Base-by-base conservation (phyloP, 1,140 invertebrate species). In the Achroia grisella region DNA sequence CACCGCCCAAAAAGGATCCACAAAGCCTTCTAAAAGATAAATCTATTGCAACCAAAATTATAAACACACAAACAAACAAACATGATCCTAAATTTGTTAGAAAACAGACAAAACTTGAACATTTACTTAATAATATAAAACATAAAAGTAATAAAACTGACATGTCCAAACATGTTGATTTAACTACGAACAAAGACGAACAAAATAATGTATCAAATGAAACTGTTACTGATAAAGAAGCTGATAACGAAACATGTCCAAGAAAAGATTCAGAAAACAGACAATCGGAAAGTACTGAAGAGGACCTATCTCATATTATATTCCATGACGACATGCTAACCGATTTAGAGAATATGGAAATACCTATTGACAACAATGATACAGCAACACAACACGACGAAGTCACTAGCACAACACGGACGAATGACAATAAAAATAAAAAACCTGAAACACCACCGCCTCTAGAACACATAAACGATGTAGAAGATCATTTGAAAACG, bases 301-400 rank as follows among this genome's bases (percentile, higher is more conserved):
- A 43, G 14, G 42, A 57, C n/a, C 33, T 59, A 1, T 29, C 49
- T 0, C 56, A 70, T 17, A 34, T 57, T 4, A 59, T 51, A 13
- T 42, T 65, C 17, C 44, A 59, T 33, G 66, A 74, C 32, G 60
- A 68, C 15, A 50, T 64, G n/a, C 33, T 73, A 3, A 62, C 42
- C 14, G 48, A 60, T 46, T 56, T 77, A 6, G 76, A 80, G 51
- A 73, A 71, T 46, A 68, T 75, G 6, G 50, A 69, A 9, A 80
- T 80, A 42, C 76, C 76, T 0, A 62, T 73, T 2, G 56, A 61
- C 39, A 48, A 10, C 9, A 39, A 42, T 30, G 34, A 17, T 9
- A 31, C 36, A 37, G 12, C 5, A 31, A 33, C 10, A 2, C n/a
- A 46, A 10, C 4, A 39, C 10, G 32, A 29, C 6, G 12, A 47